Percentiles rank a stretch among this genome's conserved stretches.
Evolutionary conservation across 2,797 vertebrate species (phyloP).

Genomic region (Ispidina picta): DNA sequence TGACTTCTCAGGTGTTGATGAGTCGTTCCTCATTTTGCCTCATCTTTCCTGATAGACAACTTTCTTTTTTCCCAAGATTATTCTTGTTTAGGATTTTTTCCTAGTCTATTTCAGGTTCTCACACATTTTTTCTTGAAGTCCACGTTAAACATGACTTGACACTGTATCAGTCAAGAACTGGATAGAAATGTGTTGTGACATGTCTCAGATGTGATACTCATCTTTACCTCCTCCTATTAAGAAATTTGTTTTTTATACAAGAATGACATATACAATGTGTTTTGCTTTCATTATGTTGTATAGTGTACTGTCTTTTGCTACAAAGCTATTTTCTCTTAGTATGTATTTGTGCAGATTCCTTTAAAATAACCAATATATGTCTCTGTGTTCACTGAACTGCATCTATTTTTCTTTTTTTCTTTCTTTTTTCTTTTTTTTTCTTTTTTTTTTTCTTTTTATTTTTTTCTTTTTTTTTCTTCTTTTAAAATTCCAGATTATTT

Average conservation of each 20-base stretch:
- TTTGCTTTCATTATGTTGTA: neutral
- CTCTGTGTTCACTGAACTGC: neutral
- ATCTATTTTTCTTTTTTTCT: neutral
- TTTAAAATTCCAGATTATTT: neutral
- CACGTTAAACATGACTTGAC: neutral
- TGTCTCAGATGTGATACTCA: neutral
- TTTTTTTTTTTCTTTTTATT: no score
- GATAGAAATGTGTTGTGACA: neutral
- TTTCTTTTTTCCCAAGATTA: neutral
- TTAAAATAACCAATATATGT: neutral
- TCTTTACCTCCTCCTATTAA: neutral
- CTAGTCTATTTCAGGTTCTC: neutral
- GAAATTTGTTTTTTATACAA: neutral
- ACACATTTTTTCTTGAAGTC: neutral
- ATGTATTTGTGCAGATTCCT: neutral
- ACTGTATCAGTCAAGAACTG: neutral
- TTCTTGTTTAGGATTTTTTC: neutral
- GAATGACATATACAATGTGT: neutral
- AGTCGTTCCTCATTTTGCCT: neutral
- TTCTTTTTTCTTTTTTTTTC: no score
- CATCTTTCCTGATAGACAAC: neutral
- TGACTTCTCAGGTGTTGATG: neutral
- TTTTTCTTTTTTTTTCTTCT: no score
- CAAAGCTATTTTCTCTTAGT: neutral
- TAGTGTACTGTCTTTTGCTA: neutral